Conservation (phyloP, 2,888 invertebrate genomes). For the Caenorhabditis becei region DNA sequence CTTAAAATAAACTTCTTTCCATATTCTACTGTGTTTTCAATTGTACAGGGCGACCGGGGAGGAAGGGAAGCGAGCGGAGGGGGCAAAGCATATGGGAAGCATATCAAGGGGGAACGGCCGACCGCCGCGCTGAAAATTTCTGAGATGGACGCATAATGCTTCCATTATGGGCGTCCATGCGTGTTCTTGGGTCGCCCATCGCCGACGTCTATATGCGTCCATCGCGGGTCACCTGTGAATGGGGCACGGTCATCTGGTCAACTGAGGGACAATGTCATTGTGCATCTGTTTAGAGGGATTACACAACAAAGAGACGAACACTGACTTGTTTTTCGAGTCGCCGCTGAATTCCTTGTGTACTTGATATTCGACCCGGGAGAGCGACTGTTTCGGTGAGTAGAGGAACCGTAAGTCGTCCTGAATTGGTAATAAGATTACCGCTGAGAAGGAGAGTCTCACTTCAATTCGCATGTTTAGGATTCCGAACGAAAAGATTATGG, state of each 20-base stretch:
- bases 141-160: no score
- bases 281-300: slow-evolving; percentile 6
- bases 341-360: slow-evolving; percentile 80
- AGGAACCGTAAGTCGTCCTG: slow-evolving; percentile 81
- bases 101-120: no score
- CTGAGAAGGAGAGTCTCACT: slow-evolving; percentile 57
- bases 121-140: no score
- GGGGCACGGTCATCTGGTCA: slow-evolving; percentile 55
- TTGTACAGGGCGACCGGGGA: no score
- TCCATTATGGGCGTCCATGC: no score
- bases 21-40: no score
- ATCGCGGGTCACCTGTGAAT: no score
- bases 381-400: slow-evolving; percentile 80
- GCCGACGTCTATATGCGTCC: no score
- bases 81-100: no score
- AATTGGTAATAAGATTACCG: slow-evolving; percentile 35
- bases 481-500: slow-evolving; percentile 75
- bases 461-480: slow-evolving; percentile 75
- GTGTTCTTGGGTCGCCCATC: no score
- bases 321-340: slow-evolving; percentile 78
- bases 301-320: neutral
- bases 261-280: neutral
- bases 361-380: slow-evolving; percentile 79
- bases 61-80: no score
- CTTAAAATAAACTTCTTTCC: no score